Evolutionary conservation across 2,888 invertebrate genomes (phyloP).

Genomic region (Oscheius myriophilus): DNA sequence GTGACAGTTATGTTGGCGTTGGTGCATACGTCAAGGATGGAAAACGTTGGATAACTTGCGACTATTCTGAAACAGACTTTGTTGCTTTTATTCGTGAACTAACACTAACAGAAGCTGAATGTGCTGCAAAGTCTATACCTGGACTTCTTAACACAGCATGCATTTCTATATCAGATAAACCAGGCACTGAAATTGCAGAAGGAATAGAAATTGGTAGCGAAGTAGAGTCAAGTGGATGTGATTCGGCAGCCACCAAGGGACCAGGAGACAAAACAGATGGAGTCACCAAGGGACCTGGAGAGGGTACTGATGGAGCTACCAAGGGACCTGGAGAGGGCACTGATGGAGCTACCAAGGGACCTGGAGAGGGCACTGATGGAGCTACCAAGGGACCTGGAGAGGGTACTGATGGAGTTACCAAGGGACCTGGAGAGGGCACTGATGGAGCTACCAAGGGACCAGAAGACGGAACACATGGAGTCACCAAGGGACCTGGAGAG

Average conservation of each 20-base stretch:
- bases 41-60: slow-evolving; percentile 2
- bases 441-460: too few species aligned
- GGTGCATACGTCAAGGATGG: neutral
- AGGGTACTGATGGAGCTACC: too few species aligned
- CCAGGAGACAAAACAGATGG: neutral
- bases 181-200: neutral
- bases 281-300: neutral
- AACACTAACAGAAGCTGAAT: neutral
- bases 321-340: too few species aligned
- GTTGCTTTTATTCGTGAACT: slow-evolving; percentile 1
- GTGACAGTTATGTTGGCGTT: neutral
- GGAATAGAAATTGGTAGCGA: neutral
- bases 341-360: too few species aligned
- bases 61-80: neutral
- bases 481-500: too few species aligned
- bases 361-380: too few species aligned
- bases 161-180: neutral
- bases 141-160: slow-evolving; percentile 6
- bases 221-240: neutral
- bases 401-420: too few species aligned
- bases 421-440: too few species aligned
- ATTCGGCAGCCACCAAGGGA: neutral
- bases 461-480: too few species aligned
- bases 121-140: neutral
- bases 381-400: too few species aligned